phyloP scores from a whole-genome alignment of 2,797 vertebrate genomes.

The Synanceia verrucosa region DNA sequence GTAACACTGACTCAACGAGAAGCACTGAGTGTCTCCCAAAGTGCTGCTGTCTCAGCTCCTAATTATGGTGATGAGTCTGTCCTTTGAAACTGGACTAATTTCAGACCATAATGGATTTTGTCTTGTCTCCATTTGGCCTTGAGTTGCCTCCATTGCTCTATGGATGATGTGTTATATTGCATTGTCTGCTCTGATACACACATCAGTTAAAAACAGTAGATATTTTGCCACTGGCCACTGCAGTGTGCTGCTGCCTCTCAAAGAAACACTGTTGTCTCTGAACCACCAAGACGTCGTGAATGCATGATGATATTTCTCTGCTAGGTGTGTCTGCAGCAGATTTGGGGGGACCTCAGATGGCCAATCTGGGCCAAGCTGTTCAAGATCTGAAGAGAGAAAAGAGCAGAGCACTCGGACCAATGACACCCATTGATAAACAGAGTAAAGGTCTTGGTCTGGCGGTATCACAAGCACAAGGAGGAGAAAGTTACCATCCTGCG shows the following conservation, averaged over 20 bases:
- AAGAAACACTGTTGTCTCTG: conserved; percentile 36
- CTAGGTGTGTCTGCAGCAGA: conserved; percentile 72
- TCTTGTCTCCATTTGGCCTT: conserved; percentile 16
- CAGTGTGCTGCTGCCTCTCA: conserved; percentile 21
- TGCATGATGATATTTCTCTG: conserved; percentile 72
- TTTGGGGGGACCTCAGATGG: conserved; percentile 62
- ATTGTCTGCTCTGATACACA: conserved; percentile 24
- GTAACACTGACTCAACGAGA: conserved; percentile 9
- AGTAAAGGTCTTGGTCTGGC: conserved; percentile 14
- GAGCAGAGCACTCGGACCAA: conserved; percentile 37
- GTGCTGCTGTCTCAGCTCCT: conserved; percentile 13
- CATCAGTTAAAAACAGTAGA: conserved; percentile 3
- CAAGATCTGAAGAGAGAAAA: conserved; percentile 57
- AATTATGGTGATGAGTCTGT: conserved; percentile 33
- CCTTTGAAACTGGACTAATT: conserved; percentile 17
- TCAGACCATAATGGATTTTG: conserved; percentile 35
- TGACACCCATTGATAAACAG: conserved; percentile 22
- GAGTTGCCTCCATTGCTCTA: neutral
- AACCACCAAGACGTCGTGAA: conserved; percentile 46
- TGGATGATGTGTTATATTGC: conserved; percentile 39
- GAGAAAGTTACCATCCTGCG: neutral
- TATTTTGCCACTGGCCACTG: neutral
- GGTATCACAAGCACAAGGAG: conserved; percentile 21
- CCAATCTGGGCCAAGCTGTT: conserved; percentile 52
- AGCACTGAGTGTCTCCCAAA: neutral